Base-by-base conservation (phyloP, 2,888 invertebrate genomes). In the Hoplodrina blanda region DNA sequence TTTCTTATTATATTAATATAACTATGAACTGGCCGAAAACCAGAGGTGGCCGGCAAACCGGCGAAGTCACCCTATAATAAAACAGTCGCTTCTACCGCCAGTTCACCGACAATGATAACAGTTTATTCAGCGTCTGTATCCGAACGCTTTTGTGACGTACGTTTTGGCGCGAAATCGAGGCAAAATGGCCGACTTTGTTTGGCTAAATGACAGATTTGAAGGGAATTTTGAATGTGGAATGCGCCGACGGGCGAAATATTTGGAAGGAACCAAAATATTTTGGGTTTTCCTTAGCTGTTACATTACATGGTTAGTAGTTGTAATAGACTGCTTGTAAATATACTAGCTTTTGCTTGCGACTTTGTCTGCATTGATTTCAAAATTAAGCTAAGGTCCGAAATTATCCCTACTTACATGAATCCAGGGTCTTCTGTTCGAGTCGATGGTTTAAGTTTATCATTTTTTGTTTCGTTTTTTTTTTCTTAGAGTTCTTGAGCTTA, bases 91-190 rank as follows among this genome's bases (percentile, higher is more conserved):
- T 82, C 83, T 85, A 87, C 85, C 84, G 86, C 86, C 85, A 83
- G 87, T 86, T 87, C 81, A 83, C 90, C 87, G 85, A 87, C 92
- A 89, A 92, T 92, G 90, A 92, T 92, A 87, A 92, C 92, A 89
- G 92, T 93, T 94, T 93, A 95, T 94, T 90, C 92, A 85, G 76
- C 72, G 79, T 80, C 80, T 79, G 82, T 80, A 83, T 83, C 85
- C 81, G 80, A 86, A 89, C 86, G 81, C 82, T 88, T 86, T 86
- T 84, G 90, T 91, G 91, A 91, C 90, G 90, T 91, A 91, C 91
- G 92, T 93, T 93, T 91, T 88, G 89, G 91, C 90, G 91, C 89
- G 90, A 89, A 90, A 86, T 78, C 80, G 72, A 76, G 77, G 76
- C 85, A 84, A 89, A 89, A 91, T 90, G 88, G 90, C 86, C 62